A percentile compares a stretch with the other conserved stretches of the same genome.
Conservation (phyloP, 2,113 vertebrate genomes). For the Eulacestoma nigropectus region DNA sequence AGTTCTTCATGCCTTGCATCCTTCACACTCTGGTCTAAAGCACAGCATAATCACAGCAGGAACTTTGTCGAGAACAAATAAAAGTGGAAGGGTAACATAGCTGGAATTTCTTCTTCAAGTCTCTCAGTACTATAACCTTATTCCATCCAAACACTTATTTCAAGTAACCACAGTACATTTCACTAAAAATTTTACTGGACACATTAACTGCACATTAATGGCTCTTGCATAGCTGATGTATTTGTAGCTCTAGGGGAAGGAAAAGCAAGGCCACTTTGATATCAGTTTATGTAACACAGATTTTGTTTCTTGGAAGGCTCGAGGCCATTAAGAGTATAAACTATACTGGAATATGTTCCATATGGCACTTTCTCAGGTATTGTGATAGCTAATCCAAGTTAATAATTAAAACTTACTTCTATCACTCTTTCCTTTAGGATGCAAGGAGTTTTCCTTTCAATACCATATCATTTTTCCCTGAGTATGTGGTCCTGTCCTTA, state of each 20-base stretch:
- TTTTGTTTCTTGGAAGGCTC: conserved; percentile 42
- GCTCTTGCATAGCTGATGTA: conserved; percentile 1
- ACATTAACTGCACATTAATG: conserved; percentile 20
- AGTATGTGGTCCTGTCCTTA: neutral
- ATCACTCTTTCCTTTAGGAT: neutral
- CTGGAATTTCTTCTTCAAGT: conserved; percentile 54
- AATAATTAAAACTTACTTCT: conserved; percentile 50
- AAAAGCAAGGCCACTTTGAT: conserved; percentile 44
- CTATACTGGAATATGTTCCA: conserved; percentile 18
- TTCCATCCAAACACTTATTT: conserved; percentile 5
- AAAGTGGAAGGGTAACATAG: conserved; percentile 37
- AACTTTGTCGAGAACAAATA: conserved; percentile 44
- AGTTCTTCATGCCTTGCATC: neutral
- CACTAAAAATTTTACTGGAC: conserved; percentile 18
- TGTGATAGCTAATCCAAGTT: conserved; percentile 36
- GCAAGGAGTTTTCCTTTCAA: neutral
- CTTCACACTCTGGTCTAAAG: neutral
- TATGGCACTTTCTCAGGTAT: conserved; percentile 53
- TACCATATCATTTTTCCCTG: neutral
- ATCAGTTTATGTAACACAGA: conserved; percentile 29
- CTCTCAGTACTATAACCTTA: conserved; percentile 3
- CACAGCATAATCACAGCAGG: neutral
- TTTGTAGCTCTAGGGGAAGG: conserved; percentile 29
- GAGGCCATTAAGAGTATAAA: conserved; percentile 27
- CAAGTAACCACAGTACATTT: neutral